These are phyloP conservation scores for Nematolebias whitei DNA, from an alignment of 2,113 vertebrate genomes.

Conservation along the genomic window DNA sequence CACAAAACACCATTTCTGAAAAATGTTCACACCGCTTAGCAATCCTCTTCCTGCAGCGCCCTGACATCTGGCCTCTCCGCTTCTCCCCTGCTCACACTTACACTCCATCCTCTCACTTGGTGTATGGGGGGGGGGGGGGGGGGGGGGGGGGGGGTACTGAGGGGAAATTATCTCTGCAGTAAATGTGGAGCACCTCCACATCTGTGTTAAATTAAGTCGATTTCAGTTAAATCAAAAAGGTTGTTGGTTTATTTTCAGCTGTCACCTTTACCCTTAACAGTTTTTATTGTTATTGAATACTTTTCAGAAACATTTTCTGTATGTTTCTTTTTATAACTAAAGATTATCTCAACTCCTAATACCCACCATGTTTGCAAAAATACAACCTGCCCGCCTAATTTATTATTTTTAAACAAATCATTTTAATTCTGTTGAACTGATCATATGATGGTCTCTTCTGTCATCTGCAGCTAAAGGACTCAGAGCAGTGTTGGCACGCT, in stretches of 20 bases:
- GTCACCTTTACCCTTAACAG: background rate
- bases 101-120: slow-evolving; percentile 52
- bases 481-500: background rate
- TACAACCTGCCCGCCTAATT: background rate
- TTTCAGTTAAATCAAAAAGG: background rate
- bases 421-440: background rate
- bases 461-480: background rate
- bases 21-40: slow-evolving; percentile 79
- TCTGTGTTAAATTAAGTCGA: background rate
- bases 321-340: background rate
- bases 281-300: no score
- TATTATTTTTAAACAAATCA: background rate
- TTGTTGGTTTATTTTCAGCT: background rate
- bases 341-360: background rate
- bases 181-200: slow-evolving; percentile 30
- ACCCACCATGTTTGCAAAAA: background rate
- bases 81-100: slow-evolving; percentile 63
- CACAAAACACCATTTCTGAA: slow-evolving; percentile 79
- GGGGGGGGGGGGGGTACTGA: slow-evolving; percentile 28
- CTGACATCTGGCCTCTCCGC: slow-evolving; percentile 77
- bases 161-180: slow-evolving; percentile 36
- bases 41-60: slow-evolving; percentile 73
- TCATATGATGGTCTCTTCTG: background rate
- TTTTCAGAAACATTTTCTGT: no score
- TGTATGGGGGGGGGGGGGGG: slow-evolving; percentile 24